phyloP scores from a whole-genome alignment of 1,140 invertebrate genomes.

The Agrilus planipennis region DNA sequence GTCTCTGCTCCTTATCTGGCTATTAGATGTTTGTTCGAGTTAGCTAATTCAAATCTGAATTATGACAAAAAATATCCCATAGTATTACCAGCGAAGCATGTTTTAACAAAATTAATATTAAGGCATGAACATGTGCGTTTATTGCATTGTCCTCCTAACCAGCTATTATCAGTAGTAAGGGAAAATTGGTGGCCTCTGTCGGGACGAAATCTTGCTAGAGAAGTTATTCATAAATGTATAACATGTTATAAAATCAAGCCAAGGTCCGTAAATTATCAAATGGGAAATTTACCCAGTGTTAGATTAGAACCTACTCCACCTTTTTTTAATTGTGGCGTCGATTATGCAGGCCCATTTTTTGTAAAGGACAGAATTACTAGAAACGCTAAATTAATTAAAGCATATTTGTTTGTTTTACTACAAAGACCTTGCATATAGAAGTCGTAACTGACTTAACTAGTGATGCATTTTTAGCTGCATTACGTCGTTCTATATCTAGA shows the following conservation, averaged over 20 bases:
- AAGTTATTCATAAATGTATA: conserved; percentile 1
- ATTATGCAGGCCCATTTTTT: conserved; percentile 28
- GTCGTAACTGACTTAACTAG: too few relatives aligned
- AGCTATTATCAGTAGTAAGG: conserved; percentile 2
- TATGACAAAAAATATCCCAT: conserved; percentile 15
- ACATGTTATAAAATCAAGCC: conserved; percentile 2
- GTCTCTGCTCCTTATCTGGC: conserved; percentile 6
- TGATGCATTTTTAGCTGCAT: too few relatives aligned
- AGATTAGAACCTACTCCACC: conserved; percentile 5
- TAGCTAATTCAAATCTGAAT: conserved; percentile 6
- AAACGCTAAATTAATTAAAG: too few relatives aligned
- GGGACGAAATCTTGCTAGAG: not conserved
- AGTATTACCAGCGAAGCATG: conserved; percentile 9
- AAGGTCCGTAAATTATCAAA: conserved; percentile 3
- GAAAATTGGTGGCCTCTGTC: not conserved
- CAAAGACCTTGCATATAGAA: too few relatives aligned
- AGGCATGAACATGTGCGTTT: conserved; percentile 5
- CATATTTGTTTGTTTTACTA: too few relatives aligned
- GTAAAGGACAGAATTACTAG: conserved; percentile 18
- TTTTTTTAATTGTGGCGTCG: conserved; percentile 22
- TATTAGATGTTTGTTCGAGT: conserved; percentile 6
- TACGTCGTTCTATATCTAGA: too few relatives aligned
- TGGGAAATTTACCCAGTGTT: conserved; percentile 13
- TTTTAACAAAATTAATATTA: conserved; percentile 14
- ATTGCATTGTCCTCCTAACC: conserved; percentile 14